Evolutionary conservation across 2,888 invertebrate genomes (phyloP).

Genomic region (Hyposoter dolosus): DNA sequence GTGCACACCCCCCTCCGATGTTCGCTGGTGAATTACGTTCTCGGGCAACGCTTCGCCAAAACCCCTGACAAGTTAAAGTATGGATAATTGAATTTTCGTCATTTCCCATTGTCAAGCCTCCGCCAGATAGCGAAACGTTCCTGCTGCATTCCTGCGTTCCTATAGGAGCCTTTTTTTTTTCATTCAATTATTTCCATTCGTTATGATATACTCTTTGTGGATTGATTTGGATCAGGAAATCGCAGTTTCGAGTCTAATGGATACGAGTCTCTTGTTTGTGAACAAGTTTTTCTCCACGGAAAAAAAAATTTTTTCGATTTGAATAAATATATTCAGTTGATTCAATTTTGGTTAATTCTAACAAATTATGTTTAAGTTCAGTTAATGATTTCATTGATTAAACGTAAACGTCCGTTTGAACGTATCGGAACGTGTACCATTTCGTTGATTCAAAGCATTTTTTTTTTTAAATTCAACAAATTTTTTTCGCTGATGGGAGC

Average conservation of each 20-base stretch:
- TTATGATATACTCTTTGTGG: background rate
- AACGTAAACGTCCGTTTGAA: no score
- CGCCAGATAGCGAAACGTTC: background rate
- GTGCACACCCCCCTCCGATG: background rate
- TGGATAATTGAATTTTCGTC: constrained; percentile 46
- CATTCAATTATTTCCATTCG: constrained; percentile 2
- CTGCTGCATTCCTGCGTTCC: background rate
- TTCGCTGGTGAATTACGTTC: constrained; percentile 19
- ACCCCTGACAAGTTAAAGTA: constrained; percentile 20
- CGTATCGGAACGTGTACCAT: no score
- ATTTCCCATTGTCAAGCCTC: constrained; percentile 1
- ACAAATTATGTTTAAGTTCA: no score
- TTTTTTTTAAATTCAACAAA: no score
- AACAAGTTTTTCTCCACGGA: no score
- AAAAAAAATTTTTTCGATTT: no score
- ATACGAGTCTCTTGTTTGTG: no score
- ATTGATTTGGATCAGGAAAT: background rate
- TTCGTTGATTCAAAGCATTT: no score
- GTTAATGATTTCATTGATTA: no score
- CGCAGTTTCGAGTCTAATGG: background rate
- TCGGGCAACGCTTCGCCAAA: background rate
- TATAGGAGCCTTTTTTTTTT: background rate
- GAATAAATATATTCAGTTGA: no score
- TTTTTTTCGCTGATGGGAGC: no score
- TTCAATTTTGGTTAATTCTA: no score